Percentiles rank a stretch among this genome's conserved stretches.
These are phyloP conservation scores for Drosophila maculinotata DNA, from an alignment of 2,888 invertebrate species.

Conservation along the genomic window DNA sequence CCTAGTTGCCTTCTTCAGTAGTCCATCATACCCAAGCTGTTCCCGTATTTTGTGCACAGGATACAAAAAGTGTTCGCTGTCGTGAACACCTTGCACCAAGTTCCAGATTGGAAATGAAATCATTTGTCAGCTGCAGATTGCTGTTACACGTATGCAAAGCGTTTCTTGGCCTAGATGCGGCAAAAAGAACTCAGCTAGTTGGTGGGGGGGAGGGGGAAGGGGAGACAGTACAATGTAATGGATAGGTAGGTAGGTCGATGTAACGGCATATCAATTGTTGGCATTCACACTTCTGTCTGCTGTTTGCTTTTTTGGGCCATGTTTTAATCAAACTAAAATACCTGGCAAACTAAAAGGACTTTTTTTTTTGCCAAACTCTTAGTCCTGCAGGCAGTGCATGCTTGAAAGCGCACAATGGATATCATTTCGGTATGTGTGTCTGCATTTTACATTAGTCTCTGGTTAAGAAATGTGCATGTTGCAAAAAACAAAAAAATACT, in stretches of 20 bases:
- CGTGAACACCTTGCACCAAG: slow-evolving; percentile 28
- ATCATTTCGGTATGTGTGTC: slow-evolving; percentile 7
- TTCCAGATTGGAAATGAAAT: slow-evolving; percentile 67
- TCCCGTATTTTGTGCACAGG: background rate
- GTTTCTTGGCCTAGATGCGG: slow-evolving; percentile 62
- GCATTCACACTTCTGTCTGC: slow-evolving; percentile 39
- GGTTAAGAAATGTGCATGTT: slow-evolving; percentile 15
- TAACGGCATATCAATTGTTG: slow-evolving; percentile 50
- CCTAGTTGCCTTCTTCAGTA: too few relatives aligned
- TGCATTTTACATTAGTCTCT: slow-evolving; percentile 24
- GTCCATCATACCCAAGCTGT: background rate
- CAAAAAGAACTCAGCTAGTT: slow-evolving; percentile 12
- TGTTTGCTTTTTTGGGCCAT: slow-evolving; percentile 52
- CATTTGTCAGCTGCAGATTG: slow-evolving; percentile 67
- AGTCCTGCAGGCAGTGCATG: slow-evolving; percentile 3
- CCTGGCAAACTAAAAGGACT: slow-evolving; percentile 32
- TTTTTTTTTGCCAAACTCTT: background rate
- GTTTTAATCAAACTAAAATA: slow-evolving; percentile 80
- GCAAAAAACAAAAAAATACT: background rate
- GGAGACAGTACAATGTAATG: background rate
- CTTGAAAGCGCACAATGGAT: background rate
- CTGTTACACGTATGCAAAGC: slow-evolving; percentile 29
- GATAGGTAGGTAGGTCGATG: slow-evolving; percentile 2
- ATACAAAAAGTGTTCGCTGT: slow-evolving; percentile 21
- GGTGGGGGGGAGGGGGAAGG: too few relatives aligned